These are phyloP conservation scores for Lethocerus indicus DNA, from an alignment of 1,140 invertebrate genomes.

Conservation along the genomic window DNA sequence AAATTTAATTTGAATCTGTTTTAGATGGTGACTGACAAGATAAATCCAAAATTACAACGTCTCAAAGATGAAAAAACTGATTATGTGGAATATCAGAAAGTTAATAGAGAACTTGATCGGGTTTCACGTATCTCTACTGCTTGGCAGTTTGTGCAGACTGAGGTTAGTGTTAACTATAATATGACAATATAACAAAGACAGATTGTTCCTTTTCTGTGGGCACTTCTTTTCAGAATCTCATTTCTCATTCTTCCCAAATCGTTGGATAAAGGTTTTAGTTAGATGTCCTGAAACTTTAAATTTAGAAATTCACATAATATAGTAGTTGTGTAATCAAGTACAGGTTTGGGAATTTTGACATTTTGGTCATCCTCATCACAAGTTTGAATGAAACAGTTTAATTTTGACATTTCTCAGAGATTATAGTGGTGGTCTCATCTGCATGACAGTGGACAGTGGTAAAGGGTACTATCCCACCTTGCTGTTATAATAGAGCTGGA, in stretches of 20 bases:
- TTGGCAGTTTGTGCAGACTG: slow-evolving; percentile 40
- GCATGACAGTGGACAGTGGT: too few species aligned
- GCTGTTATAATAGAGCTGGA: too few species aligned
- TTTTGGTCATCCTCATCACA: too few species aligned
- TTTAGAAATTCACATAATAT: not conserved
- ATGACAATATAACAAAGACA: too few species aligned
- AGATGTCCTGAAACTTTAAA: not conserved
- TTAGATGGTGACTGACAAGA: slow-evolving; percentile 73
- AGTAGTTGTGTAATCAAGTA: not conserved
- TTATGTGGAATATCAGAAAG: slow-evolving; percentile 78
- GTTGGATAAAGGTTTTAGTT: not conserved
- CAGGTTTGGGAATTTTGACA: not conserved
- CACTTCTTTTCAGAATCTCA: not conserved
- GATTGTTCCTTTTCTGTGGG: not conserved
- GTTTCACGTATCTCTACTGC: slow-evolving; percentile 59
- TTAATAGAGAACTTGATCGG: slow-evolving; percentile 73
- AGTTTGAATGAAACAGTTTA: too few species aligned
- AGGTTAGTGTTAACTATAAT: slow-evolving; percentile 23
- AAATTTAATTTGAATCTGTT: slow-evolving; percentile 17
- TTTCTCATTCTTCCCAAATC: not conserved
- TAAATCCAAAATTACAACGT: slow-evolving; percentile 72
- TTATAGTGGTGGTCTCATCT: too few species aligned
- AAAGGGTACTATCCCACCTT: too few species aligned
- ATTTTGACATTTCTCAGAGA: too few species aligned
- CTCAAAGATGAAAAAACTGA: slow-evolving; percentile 68